phyloP scores from a whole-genome alignment of 2,113 vertebrate species.

The Neodon shergylaensis region DNA sequence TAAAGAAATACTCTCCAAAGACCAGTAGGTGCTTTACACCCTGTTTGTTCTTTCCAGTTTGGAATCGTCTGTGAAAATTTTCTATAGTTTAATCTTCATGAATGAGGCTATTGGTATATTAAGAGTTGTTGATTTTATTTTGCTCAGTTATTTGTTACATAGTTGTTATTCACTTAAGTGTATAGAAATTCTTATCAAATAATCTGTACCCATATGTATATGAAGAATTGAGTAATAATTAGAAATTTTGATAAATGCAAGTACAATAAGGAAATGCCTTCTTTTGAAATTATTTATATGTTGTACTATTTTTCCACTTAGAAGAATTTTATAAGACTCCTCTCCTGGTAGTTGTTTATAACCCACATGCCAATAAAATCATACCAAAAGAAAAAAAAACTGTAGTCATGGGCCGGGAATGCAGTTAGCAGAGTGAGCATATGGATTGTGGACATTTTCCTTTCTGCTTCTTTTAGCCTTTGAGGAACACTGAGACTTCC shows the following conservation, averaged over 20 bases:
- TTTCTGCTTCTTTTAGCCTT: slow-evolving; percentile 73
- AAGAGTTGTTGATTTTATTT: slow-evolving; percentile 39
- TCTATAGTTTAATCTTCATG: slow-evolving; percentile 39
- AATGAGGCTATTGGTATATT: slow-evolving; percentile 26
- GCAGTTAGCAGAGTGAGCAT: slow-evolving; percentile 49
- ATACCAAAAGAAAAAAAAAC: slow-evolving; percentile 64
- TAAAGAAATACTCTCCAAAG: slow-evolving; percentile 38
- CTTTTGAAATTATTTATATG: slow-evolving; percentile 66
- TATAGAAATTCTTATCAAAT: slow-evolving; percentile 50
- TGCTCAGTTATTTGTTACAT: slow-evolving; percentile 30
- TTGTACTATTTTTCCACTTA: slow-evolving; percentile 60
- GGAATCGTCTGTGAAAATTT: slow-evolving; percentile 48
- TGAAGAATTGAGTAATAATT: slow-evolving; percentile 7
- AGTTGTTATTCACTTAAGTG: slow-evolving; percentile 29
- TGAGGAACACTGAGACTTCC: slow-evolving; percentile 49
- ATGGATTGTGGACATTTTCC: slow-evolving; percentile 52
- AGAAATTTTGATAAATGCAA: slow-evolving; percentile 42
- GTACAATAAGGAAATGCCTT: slow-evolving; percentile 63
- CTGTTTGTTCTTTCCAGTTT: slow-evolving; percentile 48
- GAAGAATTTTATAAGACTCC: background rate
- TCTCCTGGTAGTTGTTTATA: slow-evolving; percentile 44
- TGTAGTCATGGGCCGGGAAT: slow-evolving; percentile 60
- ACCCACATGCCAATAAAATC: background rate
- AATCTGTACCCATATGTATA: slow-evolving; percentile 20
- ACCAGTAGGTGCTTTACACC: slow-evolving; percentile 8